These are phyloP conservation scores for Caenorhabditis remanei DNA, from an alignment of 1,140 invertebrate species.

Conservation along the genomic window DNA sequence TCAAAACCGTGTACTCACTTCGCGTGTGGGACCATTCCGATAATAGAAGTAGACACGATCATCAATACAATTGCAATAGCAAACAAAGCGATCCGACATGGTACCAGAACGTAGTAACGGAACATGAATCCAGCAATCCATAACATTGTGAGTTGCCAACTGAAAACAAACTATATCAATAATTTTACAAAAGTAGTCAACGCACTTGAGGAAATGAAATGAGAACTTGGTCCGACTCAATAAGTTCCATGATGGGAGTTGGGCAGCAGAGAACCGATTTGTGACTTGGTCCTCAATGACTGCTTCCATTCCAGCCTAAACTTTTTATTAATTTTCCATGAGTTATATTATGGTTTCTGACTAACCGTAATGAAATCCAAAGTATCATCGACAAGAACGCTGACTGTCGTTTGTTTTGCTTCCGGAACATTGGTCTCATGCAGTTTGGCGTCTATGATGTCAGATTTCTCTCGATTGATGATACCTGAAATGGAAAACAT, in stretches of 20 bases:
- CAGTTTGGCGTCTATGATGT: slow-evolving; percentile 65
- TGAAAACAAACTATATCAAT: slow-evolving; percentile 67
- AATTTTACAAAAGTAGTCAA: neutral
- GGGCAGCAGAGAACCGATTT: slow-evolving; percentile 74
- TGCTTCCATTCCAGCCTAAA: slow-evolving; percentile 74
- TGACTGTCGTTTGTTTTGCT: slow-evolving; percentile 64
- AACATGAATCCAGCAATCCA: slow-evolving; percentile 74
- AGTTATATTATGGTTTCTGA: neutral
- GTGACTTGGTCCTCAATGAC: slow-evolving; percentile 78
- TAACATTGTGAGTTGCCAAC: slow-evolving; percentile 74
- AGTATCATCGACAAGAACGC: slow-evolving; percentile 66
- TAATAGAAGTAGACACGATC: slow-evolving; percentile 71
- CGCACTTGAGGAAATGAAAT: slow-evolving; percentile 73
- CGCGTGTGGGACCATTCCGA: slow-evolving; percentile 73
- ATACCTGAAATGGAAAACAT: slow-evolving; percentile 57
- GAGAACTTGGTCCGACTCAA: slow-evolving; percentile 72
- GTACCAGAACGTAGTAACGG: slow-evolving; percentile 74
- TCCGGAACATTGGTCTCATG: slow-evolving; percentile 57
- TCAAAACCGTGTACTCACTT: slow-evolving; percentile 59
- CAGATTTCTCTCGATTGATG: slow-evolving; percentile 65
- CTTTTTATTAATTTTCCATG: neutral
- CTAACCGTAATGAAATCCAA: slow-evolving; percentile 67
- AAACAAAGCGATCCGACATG: slow-evolving; percentile 73
- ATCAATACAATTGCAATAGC: slow-evolving; percentile 70
- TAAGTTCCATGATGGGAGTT: slow-evolving; percentile 76